These are phyloP conservation scores for Xiphophorus hellerii DNA, from an alignment of 2,113 vertebrate species.

Conservation along the genomic window DNA sequence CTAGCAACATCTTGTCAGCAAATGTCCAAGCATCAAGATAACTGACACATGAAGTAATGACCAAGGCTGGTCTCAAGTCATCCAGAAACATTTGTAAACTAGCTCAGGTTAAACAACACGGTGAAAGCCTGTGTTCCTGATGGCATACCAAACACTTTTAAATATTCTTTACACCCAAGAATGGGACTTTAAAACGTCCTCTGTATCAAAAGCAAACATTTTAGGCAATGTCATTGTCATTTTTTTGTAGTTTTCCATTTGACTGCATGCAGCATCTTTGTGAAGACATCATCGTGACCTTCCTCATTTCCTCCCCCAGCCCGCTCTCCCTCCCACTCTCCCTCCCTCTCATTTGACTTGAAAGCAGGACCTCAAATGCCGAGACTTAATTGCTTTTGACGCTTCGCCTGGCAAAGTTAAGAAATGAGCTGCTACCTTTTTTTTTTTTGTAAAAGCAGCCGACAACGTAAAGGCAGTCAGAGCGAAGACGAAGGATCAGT, in stretches of 20 bases:
- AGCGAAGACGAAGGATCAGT: slow-evolving; percentile 26
- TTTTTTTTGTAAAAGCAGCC: slow-evolving; percentile 30
- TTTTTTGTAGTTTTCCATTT: not conserved
- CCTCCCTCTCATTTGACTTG: slow-evolving; percentile 39
- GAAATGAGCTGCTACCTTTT: slow-evolving; percentile 32
- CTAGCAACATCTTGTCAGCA: too few species aligned
- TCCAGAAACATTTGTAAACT: too few species aligned
- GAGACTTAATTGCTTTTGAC: slow-evolving; percentile 47
- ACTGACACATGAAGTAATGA: too few species aligned
- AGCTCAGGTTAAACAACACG: not conserved
- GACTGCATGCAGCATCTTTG: slow-evolving; percentile 8
- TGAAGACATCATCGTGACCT: slow-evolving; percentile 23
- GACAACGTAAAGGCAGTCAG: slow-evolving; percentile 36
- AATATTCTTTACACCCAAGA: not conserved
- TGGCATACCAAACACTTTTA: not conserved
- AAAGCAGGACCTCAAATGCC: slow-evolving; percentile 36
- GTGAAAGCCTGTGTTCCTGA: not conserved
- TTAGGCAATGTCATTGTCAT: not conserved
- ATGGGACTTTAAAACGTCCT: not conserved
- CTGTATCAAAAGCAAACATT: not conserved
- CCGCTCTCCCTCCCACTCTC: not conserved
- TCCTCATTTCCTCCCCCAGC: slow-evolving; percentile 3
- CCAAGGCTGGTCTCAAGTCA: too few species aligned
- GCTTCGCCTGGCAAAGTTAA: slow-evolving; percentile 30
- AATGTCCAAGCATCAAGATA: too few species aligned